Evolutionary conservation across 2,888 invertebrate genomes (phyloP).

Genomic region (Hoplodrina blanda): DNA sequence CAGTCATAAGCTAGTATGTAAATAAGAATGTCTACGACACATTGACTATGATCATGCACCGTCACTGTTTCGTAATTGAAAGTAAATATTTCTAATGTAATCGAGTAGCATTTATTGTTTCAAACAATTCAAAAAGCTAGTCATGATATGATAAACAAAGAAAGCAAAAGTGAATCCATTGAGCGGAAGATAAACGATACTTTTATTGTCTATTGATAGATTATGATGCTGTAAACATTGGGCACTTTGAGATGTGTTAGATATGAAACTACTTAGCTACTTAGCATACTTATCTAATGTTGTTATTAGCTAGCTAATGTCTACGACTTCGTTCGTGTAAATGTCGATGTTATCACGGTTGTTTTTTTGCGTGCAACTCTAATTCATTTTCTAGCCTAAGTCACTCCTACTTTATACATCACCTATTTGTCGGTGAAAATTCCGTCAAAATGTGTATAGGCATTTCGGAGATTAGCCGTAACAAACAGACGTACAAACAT

Average conservation of each 20-base stretch:
- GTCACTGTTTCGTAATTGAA: slow-evolving; percentile 73
- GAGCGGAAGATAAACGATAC: slow-evolving; percentile 58
- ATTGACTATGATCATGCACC: slow-evolving; percentile 45
- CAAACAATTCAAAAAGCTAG: slow-evolving; percentile 71
- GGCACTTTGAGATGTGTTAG: slow-evolving; percentile 52
- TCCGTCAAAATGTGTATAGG: too few species aligned
- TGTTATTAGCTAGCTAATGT: slow-evolving; percentile 13
- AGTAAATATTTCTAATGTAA: slow-evolving; percentile 69
- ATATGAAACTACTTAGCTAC: slow-evolving; percentile 59
- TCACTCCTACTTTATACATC: too few species aligned
- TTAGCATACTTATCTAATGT: slow-evolving; percentile 50
- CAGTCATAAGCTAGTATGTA: slow-evolving; percentile 10
- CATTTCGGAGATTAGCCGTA: too few species aligned
- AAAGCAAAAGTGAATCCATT: slow-evolving; percentile 65
- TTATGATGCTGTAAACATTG: slow-evolving; percentile 58
- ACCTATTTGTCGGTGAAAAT: too few species aligned
- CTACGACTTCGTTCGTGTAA: too few species aligned
- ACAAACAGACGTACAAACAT: too few species aligned
- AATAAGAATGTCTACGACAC: slow-evolving; percentile 18
- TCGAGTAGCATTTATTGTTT: slow-evolving; percentile 69
- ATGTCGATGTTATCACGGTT: too few species aligned
- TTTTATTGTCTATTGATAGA: slow-evolving; percentile 55
- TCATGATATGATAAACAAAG: slow-evolving; percentile 72
- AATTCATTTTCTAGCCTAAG: too few species aligned
- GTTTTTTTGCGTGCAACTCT: too few species aligned